Percentiles rank a stretch among this genome's conserved stretches.
phyloP scores from a whole-genome alignment of 53 echinoderm and acorn worm species.

The Arbacia lixula region DNA sequence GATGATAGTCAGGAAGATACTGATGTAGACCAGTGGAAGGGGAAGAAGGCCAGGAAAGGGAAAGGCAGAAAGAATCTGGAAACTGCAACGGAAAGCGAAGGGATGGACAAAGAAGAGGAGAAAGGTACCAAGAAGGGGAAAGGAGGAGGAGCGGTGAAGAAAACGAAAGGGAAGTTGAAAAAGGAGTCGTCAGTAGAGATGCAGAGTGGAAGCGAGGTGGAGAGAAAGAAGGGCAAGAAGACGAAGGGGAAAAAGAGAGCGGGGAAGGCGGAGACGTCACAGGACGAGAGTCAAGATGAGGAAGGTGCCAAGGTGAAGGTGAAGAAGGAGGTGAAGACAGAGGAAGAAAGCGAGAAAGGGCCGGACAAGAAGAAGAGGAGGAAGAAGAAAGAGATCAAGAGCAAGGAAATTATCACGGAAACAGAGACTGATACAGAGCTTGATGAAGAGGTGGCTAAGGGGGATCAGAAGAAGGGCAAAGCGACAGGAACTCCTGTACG shows the following conservation, averaged over 20 bases:
- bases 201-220: conserved; percentile 30
- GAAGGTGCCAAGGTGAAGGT: background rate
- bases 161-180: conserved; percentile 49
- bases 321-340: conserved; percentile 14
- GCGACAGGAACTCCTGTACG: conserved; percentile 1
- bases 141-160: conserved; percentile 22
- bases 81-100: conserved; percentile 49
- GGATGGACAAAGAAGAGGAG: conserved; percentile 23
- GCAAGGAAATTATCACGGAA: conserved; percentile 57
- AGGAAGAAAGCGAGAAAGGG: conserved; percentile 2
- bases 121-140: conserved; percentile 4
- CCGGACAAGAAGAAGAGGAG: conserved; percentile 2
- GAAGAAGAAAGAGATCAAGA: conserved; percentile 44
- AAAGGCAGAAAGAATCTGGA: conserved; percentile 30
- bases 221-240: conserved; percentile 5
- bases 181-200: conserved; percentile 16
- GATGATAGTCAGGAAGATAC: conserved; percentile 45
- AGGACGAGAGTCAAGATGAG: conserved; percentile 28
- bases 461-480: background rate
- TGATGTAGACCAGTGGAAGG: background rate
- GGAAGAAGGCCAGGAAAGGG: conserved; percentile 27
- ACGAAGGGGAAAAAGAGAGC: conserved; percentile 8
- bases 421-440: conserved; percentile 30
- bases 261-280: conserved; percentile 34
- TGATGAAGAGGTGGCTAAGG: background rate